phyloP scores from a whole-genome alignment of 2,888 invertebrate genomes.

The Drosophila kokeensis region DNA sequence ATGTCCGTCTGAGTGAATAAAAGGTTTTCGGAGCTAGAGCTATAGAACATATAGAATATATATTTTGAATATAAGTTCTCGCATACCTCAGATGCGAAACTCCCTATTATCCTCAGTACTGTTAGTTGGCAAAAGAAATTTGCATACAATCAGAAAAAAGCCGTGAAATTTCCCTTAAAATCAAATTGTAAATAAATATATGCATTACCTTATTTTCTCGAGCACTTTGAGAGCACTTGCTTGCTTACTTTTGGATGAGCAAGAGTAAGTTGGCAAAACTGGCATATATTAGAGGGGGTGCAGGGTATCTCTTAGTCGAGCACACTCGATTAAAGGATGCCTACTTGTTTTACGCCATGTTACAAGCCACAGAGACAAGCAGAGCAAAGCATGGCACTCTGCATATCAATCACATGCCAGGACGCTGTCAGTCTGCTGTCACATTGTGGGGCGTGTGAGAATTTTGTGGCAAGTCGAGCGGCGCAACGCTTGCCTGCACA shows the following conservation, averaged over 20 bases:
- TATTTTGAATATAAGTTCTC: not conserved
- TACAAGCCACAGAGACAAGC: conserved; percentile 3
- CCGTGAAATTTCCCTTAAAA: not conserved
- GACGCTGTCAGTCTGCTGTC: conserved; percentile 70
- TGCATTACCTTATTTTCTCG: not conserved
- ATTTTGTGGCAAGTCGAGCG: conserved; percentile 46
- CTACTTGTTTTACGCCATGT: not conserved
- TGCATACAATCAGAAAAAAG: not conserved
- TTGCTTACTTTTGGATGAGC: not conserved
- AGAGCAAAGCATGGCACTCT: conserved; percentile 46
- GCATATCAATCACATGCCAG: conserved; percentile 79
- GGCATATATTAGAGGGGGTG: not conserved
- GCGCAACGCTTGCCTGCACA: conserved; percentile 13
- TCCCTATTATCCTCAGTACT: not conserved
- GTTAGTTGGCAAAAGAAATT: not conserved
- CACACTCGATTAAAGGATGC: not conserved
- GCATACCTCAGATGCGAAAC: not conserved
- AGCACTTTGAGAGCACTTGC: not conserved
- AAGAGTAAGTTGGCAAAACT: not conserved
- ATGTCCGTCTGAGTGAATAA: not conserved
- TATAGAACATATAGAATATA: not conserved
- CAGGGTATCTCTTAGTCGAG: not conserved
- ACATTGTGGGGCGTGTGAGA: conserved; percentile 61
- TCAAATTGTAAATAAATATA: not conserved
- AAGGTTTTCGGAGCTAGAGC: not conserved